phyloP scores from a whole-genome alignment of 37 sponge, comb jelly and placozoan genomes.

The Ephydatia muelleri region DNA sequence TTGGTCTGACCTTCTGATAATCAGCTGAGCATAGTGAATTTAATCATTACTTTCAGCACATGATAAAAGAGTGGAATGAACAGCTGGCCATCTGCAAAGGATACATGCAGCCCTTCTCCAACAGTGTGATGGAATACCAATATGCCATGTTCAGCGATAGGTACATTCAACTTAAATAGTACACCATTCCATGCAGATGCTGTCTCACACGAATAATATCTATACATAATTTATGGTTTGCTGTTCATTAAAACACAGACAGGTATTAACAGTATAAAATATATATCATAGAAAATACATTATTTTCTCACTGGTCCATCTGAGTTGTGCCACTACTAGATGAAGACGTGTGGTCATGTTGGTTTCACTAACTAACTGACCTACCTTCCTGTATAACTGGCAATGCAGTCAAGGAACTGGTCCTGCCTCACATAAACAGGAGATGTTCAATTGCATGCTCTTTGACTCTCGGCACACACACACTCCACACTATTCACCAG shows the following conservation, averaged over 20 bases:
- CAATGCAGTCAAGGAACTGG: slow-evolving; percentile 52
- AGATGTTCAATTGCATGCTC: background rate
- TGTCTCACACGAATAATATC: too few species aligned
- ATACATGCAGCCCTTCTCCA: slow-evolving; percentile 4
- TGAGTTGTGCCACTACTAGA: background rate
- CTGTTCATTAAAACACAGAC: too few species aligned
- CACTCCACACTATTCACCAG: slow-evolving; percentile 46
- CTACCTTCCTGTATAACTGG: slow-evolving; percentile 22
- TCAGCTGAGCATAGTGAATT: too few species aligned
- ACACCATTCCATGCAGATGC: background rate
- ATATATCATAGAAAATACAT: too few species aligned
- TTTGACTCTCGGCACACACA: slow-evolving; percentile 30
- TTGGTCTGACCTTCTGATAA: too few species aligned
- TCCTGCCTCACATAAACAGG: slow-evolving; percentile 28
- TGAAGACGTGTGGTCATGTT: background rate
- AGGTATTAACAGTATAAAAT: too few species aligned
- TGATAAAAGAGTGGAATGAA: slow-evolving; percentile 2
- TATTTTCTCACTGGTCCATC: background rate
- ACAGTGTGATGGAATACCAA: background rate
- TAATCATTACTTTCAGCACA: background rate
- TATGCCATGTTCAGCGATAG: background rate
- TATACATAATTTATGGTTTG: too few species aligned
- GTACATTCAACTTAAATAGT: background rate
- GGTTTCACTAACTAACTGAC: background rate
- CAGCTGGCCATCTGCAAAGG: slow-evolving; percentile 1